Evolutionary conservation across 2,113 vertebrate species (phyloP).

Genomic region (Tupaia chinensis): DNA sequence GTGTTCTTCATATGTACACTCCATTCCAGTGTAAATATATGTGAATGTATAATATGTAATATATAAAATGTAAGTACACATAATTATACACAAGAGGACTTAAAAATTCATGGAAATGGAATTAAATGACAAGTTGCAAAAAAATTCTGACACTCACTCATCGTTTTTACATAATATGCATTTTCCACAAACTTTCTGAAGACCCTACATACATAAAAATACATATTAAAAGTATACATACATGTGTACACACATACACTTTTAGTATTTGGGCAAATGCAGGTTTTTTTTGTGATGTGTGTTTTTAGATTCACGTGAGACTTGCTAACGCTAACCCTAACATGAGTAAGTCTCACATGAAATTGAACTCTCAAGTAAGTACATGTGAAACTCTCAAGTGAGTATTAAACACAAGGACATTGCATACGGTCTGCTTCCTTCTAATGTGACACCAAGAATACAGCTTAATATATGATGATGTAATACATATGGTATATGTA

Average conservation of each 20-base stretch:
- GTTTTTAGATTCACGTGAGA: constrained; percentile 30
- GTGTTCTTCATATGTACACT: background rate
- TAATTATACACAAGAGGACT: background rate
- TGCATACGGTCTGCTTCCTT: background rate
- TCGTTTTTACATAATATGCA: too few relatives aligned
- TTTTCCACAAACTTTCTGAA: too few relatives aligned
- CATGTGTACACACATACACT: background rate
- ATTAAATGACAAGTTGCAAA: too few relatives aligned
- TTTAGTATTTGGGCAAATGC: background rate
- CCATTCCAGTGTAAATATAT: background rate
- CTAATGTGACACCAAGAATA: background rate
- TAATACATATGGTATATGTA: background rate
- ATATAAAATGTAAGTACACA: background rate
- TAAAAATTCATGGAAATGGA: too few relatives aligned
- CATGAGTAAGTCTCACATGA: too few relatives aligned
- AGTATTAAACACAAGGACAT: background rate
- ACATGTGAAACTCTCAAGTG: background rate
- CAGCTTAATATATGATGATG: background rate
- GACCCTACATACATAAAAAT: background rate
- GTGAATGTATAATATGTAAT: background rate
- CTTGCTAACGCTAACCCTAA: too few relatives aligned
- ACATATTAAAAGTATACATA: background rate
- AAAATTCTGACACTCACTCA: too few relatives aligned
- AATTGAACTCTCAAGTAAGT: too few relatives aligned
- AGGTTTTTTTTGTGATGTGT: background rate